phyloP scores from a whole-genome alignment of 2,888 invertebrate species.

The Pseudolycoriella hygida region DNA sequence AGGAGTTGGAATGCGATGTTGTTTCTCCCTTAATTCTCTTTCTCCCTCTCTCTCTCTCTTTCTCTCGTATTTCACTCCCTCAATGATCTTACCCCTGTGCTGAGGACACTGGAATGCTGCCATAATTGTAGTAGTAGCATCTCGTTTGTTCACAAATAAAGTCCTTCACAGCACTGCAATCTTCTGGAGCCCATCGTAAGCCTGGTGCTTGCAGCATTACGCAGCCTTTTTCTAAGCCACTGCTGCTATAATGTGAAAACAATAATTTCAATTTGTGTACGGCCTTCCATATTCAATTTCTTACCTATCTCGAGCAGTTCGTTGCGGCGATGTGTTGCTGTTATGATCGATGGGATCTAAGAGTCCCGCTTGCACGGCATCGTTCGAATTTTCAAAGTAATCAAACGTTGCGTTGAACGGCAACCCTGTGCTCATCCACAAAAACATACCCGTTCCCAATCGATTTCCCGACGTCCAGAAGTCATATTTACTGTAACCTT shows the following conservation, averaged over 20 bases:
- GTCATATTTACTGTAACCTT: constrained; percentile 55
- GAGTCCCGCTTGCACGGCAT: constrained; percentile 24
- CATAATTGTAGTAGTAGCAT: constrained; percentile 82
- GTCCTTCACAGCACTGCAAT: constrained; percentile 68
- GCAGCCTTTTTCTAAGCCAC: constrained; percentile 50
- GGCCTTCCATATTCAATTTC: not conserved
- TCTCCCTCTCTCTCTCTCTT: constrained; percentile 9
- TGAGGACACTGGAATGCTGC: constrained; percentile 74
- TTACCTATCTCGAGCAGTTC: constrained; percentile 50
- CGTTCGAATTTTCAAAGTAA: constrained; percentile 48
- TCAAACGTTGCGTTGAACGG: constrained; percentile 81
- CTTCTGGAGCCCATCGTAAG: constrained; percentile 66
- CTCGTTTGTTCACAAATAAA: constrained; percentile 82
- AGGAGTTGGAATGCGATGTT: not conserved
- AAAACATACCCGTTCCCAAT: constrained; percentile 68
- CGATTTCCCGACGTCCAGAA: constrained; percentile 84
- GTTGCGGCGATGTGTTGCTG: constrained; percentile 60
- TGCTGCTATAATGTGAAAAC: constrained; percentile 32
- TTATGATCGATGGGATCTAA: constrained; percentile 41
- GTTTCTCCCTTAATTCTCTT: constrained; percentile 6
- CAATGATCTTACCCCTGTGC: constrained; percentile 66
- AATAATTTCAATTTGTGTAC: not conserved
- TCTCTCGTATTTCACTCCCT: constrained; percentile 7
- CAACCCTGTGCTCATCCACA: constrained; percentile 79
- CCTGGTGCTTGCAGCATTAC: constrained; percentile 60